Evolutionary conservation across 2,888 invertebrate genomes (phyloP).

Genomic region (Metallyticus violacea): DNA sequence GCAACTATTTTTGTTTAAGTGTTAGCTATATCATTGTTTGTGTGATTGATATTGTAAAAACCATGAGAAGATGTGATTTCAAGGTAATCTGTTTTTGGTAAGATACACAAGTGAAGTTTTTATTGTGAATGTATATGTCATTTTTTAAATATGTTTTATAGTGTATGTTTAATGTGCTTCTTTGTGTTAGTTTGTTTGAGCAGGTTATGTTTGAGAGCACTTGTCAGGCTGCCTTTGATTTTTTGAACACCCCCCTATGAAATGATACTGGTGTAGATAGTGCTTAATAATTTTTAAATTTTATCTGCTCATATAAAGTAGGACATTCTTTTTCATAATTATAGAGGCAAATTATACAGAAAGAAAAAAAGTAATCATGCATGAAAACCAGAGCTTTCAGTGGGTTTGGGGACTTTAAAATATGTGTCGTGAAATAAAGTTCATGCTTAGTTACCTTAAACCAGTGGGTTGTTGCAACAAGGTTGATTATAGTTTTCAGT

Average conservation of each 20-base stretch:
- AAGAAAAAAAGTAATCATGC: not conserved
- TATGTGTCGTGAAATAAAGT: not conserved
- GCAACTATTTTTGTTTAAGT: not conserved
- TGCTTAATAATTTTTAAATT: not conserved
- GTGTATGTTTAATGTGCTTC: not conserved
- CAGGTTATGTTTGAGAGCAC: not conserved
- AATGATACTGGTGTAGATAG: not conserved
- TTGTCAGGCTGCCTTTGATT: not conserved
- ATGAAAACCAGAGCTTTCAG: not conserved
- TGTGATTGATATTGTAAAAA: not conserved
- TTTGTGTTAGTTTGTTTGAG: not conserved
- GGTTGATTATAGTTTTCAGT: not conserved
- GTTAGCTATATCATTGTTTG: not conserved
- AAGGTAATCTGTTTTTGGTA: too few species aligned
- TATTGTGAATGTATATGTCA: not conserved
- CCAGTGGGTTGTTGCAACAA: not conserved
- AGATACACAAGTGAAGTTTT: not conserved
- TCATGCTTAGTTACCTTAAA: not conserved
- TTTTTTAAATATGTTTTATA: not conserved
- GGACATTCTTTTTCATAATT: not conserved
- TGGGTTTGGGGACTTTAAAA: not conserved
- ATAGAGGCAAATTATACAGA: too few species aligned
- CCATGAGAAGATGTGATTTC: not conserved
- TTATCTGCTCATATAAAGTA: not conserved
- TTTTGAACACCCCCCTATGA: not conserved